Conservation (phyloP, 2,888 invertebrate species). For the Ophioninae sp. region DNA sequence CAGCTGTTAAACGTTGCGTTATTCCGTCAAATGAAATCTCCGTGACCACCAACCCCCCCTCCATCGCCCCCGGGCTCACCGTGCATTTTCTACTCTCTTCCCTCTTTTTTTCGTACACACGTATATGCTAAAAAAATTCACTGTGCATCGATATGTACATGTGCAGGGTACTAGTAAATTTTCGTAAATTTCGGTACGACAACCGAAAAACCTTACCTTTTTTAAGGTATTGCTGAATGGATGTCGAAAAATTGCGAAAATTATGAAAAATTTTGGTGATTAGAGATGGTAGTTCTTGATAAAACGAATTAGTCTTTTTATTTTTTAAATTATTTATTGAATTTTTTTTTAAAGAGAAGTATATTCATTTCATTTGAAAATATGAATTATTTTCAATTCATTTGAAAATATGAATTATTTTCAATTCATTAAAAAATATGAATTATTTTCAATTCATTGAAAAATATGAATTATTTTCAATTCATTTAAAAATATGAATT, state of each 20-base stretch:
- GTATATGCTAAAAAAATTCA: background rate
- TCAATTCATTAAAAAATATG: no score
- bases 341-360: no score
- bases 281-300: no score
- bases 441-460: no score
- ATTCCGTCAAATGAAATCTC: constrained; percentile 80
- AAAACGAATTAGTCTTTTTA: background rate
- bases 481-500: no score
- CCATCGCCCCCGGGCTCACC: constrained; percentile 60
- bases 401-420: no score
- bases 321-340: background rate
- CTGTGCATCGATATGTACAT: background rate
- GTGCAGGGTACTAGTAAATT: background rate
- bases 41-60: constrained; percentile 72
- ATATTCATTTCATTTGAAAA: no score
- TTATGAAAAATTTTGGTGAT: no score
- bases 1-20: constrained; percentile 79
- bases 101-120: constrained; percentile 18
- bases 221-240: no score
- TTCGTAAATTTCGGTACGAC: constrained; percentile 22
- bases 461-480: no score
- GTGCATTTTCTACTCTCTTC: constrained; percentile 55
- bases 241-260: constrained; percentile 6
- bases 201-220: no score
- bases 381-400: no score